Percentiles rank a stretch among this genome's conserved stretches.
Evolutionary conservation across 2,888 invertebrate species (phyloP).

Genomic region (Apodemia duryi): DNA sequence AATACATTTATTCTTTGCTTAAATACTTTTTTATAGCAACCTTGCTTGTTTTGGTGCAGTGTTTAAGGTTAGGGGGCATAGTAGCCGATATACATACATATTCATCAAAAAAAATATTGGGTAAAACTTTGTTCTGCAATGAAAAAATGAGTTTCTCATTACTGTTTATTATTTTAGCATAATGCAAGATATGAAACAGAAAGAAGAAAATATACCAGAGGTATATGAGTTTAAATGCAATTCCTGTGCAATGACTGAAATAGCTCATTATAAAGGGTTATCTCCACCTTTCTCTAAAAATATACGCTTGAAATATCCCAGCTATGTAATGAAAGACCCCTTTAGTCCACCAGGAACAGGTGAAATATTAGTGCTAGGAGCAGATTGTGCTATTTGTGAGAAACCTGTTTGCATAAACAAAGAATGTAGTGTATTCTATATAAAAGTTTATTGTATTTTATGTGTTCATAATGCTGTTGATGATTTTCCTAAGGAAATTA

Average conservation of each 20-base stretch:
- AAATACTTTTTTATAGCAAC: too few species aligned
- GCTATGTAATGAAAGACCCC: conserved; percentile 91
- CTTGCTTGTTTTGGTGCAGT: too few species aligned
- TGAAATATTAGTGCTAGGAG: conserved; percentile 88
- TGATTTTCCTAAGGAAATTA: conserved; percentile 84
- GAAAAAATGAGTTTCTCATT: not conserved
- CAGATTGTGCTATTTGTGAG: conserved; percentile 85
- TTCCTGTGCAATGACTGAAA: conserved; percentile 83
- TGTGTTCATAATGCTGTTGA: conserved; percentile 82
- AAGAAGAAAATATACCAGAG: conserved; percentile 29
- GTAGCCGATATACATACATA: too few species aligned
- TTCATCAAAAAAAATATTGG: too few species aligned
- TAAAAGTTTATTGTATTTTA: conserved; percentile 83
- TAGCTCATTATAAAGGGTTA: conserved; percentile 86
- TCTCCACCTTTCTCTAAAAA: conserved; percentile 86
- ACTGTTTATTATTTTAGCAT: conserved; percentile 44
- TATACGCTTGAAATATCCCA: conserved; percentile 83
- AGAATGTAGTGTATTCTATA: conserved; percentile 90
- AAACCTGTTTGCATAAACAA: conserved; percentile 84
- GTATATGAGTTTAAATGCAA: conserved; percentile 80
- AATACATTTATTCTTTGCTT: too few species aligned
- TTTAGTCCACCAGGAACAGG: conserved; percentile 86
- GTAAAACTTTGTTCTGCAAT: too few species aligned
- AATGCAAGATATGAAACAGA: conserved; percentile 46
- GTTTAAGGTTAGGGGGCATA: too few species aligned